phyloP scores from a whole-genome alignment of 1,140 invertebrate species.

The Trypoxylus dichotomus region DNA sequence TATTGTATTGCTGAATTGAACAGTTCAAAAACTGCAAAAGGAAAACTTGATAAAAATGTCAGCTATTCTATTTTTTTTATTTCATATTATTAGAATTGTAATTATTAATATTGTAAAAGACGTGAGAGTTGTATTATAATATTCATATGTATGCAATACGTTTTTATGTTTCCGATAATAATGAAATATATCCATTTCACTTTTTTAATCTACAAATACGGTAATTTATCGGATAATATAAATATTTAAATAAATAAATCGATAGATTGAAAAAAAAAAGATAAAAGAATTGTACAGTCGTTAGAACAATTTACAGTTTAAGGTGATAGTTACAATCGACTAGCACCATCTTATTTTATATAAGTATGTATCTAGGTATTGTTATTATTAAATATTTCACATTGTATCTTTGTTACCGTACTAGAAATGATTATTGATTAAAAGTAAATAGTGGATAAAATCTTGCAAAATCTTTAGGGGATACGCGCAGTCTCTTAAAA shows the following conservation, averaged over 20 bases:
- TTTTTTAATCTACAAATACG: neutral
- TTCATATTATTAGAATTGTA: neutral
- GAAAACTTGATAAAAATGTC: neutral
- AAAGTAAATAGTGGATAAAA: neutral
- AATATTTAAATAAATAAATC: neutral
- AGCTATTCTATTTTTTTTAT: neutral
- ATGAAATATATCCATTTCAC: neutral
- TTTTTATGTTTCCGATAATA: neutral
- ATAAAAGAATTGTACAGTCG: neutral
- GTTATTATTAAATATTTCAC: neutral
- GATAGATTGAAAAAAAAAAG: neutral
- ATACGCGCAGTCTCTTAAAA: neutral
- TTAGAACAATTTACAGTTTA: slow-evolving; percentile 20
- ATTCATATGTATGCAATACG: neutral
- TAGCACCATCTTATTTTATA: slow-evolving; percentile 27
- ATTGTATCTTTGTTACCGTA: neutral
- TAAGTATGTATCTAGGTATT: slow-evolving; percentile 11
- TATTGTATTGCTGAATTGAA: neutral
- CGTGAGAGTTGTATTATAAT: neutral
- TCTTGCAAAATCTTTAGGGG: neutral
- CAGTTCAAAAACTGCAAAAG: neutral
- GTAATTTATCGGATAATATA: neutral
- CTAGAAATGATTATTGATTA: neutral
- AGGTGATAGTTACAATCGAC: slow-evolving; percentile 28
- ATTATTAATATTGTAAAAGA: neutral